Percentiles rank a stretch among this genome's conserved stretches.
These are phyloP conservation scores for Typhlichthys subterraneus DNA, from an alignment of 2,797 vertebrate species.

Conservation along the genomic window DNA sequence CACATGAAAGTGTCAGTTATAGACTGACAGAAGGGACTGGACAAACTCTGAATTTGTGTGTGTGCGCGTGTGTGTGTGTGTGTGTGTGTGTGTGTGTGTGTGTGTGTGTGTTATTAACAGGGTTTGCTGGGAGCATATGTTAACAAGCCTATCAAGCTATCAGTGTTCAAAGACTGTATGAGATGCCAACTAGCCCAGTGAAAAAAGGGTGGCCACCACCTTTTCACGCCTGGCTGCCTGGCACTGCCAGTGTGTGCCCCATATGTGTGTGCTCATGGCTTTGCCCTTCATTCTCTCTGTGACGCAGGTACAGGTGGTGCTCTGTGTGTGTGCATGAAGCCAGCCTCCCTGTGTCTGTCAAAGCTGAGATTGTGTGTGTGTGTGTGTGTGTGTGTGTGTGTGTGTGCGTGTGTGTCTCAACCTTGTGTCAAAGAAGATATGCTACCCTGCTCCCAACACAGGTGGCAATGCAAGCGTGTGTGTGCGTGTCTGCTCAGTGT, in stretches of 20 bases:
- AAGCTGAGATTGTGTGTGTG: conserved; percentile 47
- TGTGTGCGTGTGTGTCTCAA: conserved; percentile 42
- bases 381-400: conserved; percentile 39
- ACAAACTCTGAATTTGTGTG: conserved; percentile 37
- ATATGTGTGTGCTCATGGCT: conserved; percentile 40
- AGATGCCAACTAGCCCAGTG: conserved; percentile 62
- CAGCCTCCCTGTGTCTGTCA: conserved; percentile 49
- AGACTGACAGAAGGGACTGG: conserved; percentile 57
- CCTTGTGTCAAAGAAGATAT: conserved; percentile 50
- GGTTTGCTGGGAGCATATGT: conserved; percentile 61
- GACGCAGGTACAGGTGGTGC: conserved; percentile 62
- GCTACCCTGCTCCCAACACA: conserved; percentile 19
- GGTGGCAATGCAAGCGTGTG: conserved; percentile 15
- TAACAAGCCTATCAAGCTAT: conserved; percentile 73
- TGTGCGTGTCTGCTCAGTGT: conserved; percentile 29
- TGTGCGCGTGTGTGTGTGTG: conserved; percentile 15
- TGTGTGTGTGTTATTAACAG: conserved; percentile 25
- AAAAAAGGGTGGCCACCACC: conserved; percentile 50
- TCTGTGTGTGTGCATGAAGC: conserved; percentile 48
- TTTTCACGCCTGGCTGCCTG: conserved; percentile 63
- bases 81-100: conserved; percentile 14
- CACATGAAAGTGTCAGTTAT: no score
- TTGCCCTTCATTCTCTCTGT: conserved; percentile 50
- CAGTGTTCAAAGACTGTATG: conserved; percentile 60
- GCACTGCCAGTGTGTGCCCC: conserved; percentile 49